Evolutionary conservation across 2,888 invertebrate species (phyloP).

Genomic region (Melikaiella ostensackeni): DNA sequence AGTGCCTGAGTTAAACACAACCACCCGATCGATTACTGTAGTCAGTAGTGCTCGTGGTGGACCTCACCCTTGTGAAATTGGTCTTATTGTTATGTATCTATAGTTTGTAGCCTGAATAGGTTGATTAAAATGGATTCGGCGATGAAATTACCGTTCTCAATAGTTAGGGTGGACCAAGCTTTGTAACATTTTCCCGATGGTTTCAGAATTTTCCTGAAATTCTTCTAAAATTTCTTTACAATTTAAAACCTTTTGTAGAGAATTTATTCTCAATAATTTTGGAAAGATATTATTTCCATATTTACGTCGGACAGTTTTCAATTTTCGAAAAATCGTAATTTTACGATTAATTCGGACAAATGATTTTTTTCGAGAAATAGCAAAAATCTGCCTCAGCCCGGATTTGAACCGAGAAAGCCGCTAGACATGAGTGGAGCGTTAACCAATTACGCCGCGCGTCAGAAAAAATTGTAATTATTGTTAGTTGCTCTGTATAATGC

Average conservation of each 20-base stretch:
- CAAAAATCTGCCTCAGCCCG: too few relatives aligned
- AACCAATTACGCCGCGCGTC: too few relatives aligned
- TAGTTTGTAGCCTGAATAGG: constrained; percentile 32
- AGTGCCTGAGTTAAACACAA: constrained; percentile 35
- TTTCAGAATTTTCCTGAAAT: neutral
- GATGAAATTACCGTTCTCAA: constrained; percentile 25
- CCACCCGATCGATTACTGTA: constrained; percentile 30
- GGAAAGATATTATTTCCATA: too few relatives aligned
- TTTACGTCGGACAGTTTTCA: too few relatives aligned
- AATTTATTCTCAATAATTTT: too few relatives aligned
- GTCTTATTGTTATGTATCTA: constrained; percentile 38
- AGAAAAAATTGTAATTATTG: too few relatives aligned
- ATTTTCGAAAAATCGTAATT: too few relatives aligned
- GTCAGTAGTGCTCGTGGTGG: constrained; percentile 7
- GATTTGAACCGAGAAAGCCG: too few relatives aligned
- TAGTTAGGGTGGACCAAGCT: neutral
- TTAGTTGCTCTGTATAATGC: too few relatives aligned
- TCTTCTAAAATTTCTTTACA: neutral
- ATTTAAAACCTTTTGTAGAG: neutral
- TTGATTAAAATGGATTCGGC: constrained; percentile 38
- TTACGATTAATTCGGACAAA: too few relatives aligned
- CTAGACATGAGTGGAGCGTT: too few relatives aligned
- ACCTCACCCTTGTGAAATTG: constrained; percentile 30
- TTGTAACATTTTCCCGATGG: neutral
- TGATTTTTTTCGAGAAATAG: too few relatives aligned